Percentiles rank a stretch among this genome's conserved stretches.
Evolutionary conservation across 2,797 vertebrate genomes (phyloP).

Genomic region (Apogon talboti): DNA sequence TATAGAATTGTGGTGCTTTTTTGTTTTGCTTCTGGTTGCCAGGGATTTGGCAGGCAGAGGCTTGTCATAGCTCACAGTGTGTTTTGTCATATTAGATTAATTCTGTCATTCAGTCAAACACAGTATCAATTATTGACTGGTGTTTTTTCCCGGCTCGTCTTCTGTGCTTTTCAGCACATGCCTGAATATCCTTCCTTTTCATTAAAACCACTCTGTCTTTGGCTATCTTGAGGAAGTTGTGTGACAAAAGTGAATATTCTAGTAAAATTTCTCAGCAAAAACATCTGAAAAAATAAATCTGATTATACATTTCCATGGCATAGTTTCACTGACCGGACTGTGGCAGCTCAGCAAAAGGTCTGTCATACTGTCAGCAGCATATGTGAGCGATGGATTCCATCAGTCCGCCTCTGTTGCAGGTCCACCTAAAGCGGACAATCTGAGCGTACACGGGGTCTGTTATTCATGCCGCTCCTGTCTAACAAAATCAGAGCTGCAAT

Average conservation of each 20-base stretch:
- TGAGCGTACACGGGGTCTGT: slow-evolving; percentile 17
- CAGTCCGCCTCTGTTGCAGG: slow-evolving; percentile 1
- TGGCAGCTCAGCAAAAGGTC: neutral
- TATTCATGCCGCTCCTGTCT: slow-evolving; percentile 35
- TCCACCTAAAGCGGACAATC: slow-evolving; percentile 16
- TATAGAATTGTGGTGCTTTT: slow-evolving; percentile 6
- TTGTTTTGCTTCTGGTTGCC: slow-evolving; percentile 30
- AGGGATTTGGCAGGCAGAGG: slow-evolving; percentile 27
- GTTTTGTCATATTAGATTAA: slow-evolving; percentile 56
- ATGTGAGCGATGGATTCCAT: slow-evolving; percentile 15
- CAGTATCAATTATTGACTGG: slow-evolving; percentile 9
- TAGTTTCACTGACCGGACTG: neutral
- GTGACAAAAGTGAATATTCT: neutral
- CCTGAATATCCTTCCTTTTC: neutral
- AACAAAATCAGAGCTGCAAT: slow-evolving; percentile 42
- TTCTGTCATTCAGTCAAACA: slow-evolving; percentile 40
- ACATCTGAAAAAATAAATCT: neutral
- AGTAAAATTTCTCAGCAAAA: slow-evolving; percentile 6
- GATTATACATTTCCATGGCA: neutral
- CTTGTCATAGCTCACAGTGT: slow-evolving; percentile 35
- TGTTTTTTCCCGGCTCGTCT: neutral
- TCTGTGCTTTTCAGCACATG: neutral
- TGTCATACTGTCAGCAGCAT: neutral
- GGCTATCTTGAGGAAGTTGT: neutral
- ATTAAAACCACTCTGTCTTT: neutral